Evolutionary conservation across 37 sponge, comb jelly and placozoan genomes (phyloP).

Genomic region (Tethya wilhelma): DNA sequence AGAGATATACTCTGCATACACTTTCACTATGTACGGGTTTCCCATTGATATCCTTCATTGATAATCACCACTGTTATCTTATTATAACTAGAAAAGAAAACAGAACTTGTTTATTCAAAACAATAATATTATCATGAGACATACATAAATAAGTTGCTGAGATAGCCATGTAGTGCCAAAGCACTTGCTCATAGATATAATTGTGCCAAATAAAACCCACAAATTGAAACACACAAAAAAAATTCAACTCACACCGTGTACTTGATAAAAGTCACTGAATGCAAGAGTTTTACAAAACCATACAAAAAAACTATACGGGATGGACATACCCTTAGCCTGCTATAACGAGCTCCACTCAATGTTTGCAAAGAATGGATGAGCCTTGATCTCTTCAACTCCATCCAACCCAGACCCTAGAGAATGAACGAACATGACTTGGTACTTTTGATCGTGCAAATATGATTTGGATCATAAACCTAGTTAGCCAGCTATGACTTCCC

Average conservation of each 20-base stretch:
- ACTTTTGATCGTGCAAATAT: neutral
- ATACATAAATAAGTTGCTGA: too few relatives aligned
- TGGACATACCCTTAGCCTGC: neutral
- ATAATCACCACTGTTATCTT: too few relatives aligned
- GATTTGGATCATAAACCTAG: neutral
- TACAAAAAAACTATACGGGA: neutral
- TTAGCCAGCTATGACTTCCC: too few relatives aligned
- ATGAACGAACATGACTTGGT: neutral
- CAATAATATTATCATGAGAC: too few relatives aligned
- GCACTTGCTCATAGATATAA: neutral
- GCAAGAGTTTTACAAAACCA: neutral
- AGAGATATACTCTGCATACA: too few relatives aligned
- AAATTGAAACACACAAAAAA: neutral
- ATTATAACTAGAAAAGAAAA: too few relatives aligned
- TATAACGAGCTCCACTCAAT: constrained; percentile 54
- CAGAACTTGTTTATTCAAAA: too few relatives aligned
- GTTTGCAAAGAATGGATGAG: constrained; percentile 73
- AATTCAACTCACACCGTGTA: neutral
- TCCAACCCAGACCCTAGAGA: constrained; percentile 52
- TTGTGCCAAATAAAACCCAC: neutral
- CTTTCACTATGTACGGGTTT: too few relatives aligned
- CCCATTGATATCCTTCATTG: too few relatives aligned
- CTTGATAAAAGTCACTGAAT: neutral
- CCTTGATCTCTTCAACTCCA: constrained; percentile 76
- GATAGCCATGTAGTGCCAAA: neutral